Percentiles rank a stretch among this genome's conserved stretches.
phyloP scores from a whole-genome alignment of 2,113 vertebrate species.

The Charina bottae region DNA sequence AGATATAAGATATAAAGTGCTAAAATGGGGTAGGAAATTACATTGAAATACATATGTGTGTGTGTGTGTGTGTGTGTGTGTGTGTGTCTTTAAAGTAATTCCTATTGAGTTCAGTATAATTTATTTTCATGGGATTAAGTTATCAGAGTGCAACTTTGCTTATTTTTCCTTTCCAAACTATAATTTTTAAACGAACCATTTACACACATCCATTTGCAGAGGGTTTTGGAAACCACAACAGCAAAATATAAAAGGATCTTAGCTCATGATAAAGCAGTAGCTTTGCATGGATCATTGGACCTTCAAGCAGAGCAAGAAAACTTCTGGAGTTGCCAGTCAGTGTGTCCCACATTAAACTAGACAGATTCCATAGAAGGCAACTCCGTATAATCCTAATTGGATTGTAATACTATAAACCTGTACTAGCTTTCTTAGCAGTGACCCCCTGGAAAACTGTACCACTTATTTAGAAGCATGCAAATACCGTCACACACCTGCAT shows the following conservation, averaged over 20 bases:
- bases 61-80: too few relatives aligned
- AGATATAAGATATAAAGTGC: neutral
- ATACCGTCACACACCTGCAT: neutral
- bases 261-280: neutral
- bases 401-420: neutral
- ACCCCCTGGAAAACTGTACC: neutral
- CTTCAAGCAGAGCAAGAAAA: neutral
- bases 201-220: neutral
- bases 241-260: neutral
- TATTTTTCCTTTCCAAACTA: neutral
- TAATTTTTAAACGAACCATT: neutral
- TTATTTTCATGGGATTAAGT: neutral
- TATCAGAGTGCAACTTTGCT: neutral
- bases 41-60: neutral
- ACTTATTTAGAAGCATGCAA: neutral
- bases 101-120: neutral
- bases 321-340: neutral
- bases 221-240: neutral
- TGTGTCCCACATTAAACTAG: neutral
- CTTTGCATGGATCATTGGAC: neutral
- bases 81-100: neutral
- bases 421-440: neutral
- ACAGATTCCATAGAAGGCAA: neutral
- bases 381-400: neutral
- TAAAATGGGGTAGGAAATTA: slow-evolving; percentile 5